phyloP scores from a whole-genome alignment of 1,140 invertebrate species.

The Panagrolaimus sp. region DNA sequence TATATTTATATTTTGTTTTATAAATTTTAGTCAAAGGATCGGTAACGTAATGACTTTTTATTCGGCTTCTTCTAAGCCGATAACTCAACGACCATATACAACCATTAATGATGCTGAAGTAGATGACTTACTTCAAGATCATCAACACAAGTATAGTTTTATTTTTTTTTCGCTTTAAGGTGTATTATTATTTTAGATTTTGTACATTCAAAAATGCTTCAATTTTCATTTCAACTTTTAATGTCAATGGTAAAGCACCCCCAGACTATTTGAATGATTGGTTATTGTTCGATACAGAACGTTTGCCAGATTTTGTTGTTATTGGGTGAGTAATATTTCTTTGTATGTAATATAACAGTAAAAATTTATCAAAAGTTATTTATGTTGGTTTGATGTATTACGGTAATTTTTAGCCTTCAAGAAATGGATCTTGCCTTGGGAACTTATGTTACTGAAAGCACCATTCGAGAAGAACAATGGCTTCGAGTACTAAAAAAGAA shows the following conservation, averaged over 20 bases:
- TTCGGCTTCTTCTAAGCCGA: no score
- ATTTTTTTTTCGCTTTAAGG: no score
- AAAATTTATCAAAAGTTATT: no score
- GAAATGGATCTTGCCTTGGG: slow-evolving; percentile 57
- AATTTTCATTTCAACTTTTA: slow-evolving; percentile 53
- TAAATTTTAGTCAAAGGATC: no score
- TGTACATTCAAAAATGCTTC: slow-evolving; percentile 43
- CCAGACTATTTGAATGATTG: slow-evolving; percentile 40
- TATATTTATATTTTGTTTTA: no score
- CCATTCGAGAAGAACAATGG: slow-evolving; percentile 50
- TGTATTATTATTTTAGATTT: slow-evolving; percentile 36
- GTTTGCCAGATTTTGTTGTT: slow-evolving; percentile 49
- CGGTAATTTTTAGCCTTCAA: slow-evolving; percentile 44
- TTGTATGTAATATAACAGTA: background rate
- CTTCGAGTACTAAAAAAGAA: slow-evolving; percentile 31
- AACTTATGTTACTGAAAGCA: slow-evolving; percentile 53
- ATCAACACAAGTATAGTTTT: slow-evolving; percentile 35
- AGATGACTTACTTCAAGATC: slow-evolving; percentile 46
- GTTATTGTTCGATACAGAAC: slow-evolving; percentile 32
- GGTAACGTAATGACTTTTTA: no score
- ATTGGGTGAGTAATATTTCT: slow-evolving; percentile 49
- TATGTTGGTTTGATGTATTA: background rate
- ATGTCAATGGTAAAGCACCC: slow-evolving; percentile 52
- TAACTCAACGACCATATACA: background rate
- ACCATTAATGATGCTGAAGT: slow-evolving; percentile 36